Percentiles rank a stretch among this genome's conserved stretches.
Evolutionary conservation across 2,113 vertebrate genomes (phyloP).

Genomic region (Canis aureus): DNA sequence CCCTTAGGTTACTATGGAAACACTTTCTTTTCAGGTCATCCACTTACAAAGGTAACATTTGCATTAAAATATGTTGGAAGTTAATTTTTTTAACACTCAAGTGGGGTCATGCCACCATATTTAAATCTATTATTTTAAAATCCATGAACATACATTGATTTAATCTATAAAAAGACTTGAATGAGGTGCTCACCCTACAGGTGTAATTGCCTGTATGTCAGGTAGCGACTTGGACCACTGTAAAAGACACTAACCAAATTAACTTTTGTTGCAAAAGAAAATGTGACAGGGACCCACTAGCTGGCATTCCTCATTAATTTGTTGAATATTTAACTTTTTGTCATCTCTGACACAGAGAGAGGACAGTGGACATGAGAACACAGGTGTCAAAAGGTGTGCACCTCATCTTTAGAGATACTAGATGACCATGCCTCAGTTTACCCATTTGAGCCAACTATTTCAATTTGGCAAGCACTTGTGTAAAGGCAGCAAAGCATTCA

Average conservation of each 20-base stretch:
- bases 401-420: background rate
- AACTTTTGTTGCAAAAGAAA: constrained; percentile 78
- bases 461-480: background rate
- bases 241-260: constrained; percentile 82
- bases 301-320: constrained; percentile 62
- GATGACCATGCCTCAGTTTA: background rate
- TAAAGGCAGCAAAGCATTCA: background rate
- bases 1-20: constrained; percentile 90
- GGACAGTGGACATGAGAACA: background rate
- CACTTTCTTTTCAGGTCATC: constrained; percentile 89
- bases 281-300: constrained; percentile 70
- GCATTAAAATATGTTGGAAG: constrained; percentile 90
- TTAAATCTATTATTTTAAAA: constrained; percentile 87
- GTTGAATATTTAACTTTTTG: background rate
- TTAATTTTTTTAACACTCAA: constrained; percentile 86
- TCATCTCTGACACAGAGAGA: background rate
- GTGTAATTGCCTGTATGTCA: constrained; percentile 84
- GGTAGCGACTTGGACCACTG: constrained; percentile 79
- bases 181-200: constrained; percentile 81
- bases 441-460: background rate
- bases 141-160: constrained; percentile 79
- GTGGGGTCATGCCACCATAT: constrained; percentile 86
- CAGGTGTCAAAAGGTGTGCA: background rate
- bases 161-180: constrained; percentile 86
- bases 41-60: constrained; percentile 91